A percentile compares a stretch with the other conserved stretches of the same genome.
Conservation (phyloP, 2,797 vertebrate species). For the Ctenopoma kingsleyae region DNA sequence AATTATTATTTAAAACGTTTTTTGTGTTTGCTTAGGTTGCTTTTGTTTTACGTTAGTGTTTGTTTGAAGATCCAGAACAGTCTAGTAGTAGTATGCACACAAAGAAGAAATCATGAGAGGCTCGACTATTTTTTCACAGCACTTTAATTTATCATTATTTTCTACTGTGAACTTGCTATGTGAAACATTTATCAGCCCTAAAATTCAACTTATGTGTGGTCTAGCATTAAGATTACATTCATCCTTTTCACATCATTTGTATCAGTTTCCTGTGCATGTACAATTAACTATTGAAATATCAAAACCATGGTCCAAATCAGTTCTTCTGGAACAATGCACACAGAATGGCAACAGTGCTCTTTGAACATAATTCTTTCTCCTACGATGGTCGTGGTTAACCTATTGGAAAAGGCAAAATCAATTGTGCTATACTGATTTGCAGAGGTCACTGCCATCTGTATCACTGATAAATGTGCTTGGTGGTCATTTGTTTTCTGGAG, state of each 20-base stretch:
- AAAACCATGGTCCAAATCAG: constrained; percentile 16
- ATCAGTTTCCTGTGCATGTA: background rate
- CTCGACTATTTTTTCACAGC: too few relatives aligned
- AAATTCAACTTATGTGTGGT: background rate
- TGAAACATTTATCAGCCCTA: background rate
- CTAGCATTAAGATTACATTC: background rate
- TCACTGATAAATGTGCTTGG: constrained; percentile 32
- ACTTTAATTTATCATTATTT: constrained; percentile 12
- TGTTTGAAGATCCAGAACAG: too few relatives aligned
- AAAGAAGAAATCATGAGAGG: too few relatives aligned
- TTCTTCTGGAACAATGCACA: constrained; percentile 7
- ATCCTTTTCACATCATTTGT: background rate
- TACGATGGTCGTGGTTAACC: constrained; percentile 51
- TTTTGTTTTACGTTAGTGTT: too few relatives aligned
- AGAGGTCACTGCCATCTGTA: constrained; percentile 29
- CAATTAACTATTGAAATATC: constrained; percentile 5
- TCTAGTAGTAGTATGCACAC: too few relatives aligned
- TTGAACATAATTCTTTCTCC: constrained; percentile 42
- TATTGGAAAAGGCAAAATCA: constrained; percentile 60
- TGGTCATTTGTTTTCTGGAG: constrained; percentile 27
- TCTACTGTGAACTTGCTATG: background rate
- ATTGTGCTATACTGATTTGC: constrained; percentile 36
- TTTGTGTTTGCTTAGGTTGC: too few relatives aligned
- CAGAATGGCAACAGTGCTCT: constrained; percentile 21
- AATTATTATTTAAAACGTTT: too few relatives aligned